Evolutionary conservation across 2,797 vertebrate species (phyloP).

Genomic region (Microhierax caerulescens): DNA sequence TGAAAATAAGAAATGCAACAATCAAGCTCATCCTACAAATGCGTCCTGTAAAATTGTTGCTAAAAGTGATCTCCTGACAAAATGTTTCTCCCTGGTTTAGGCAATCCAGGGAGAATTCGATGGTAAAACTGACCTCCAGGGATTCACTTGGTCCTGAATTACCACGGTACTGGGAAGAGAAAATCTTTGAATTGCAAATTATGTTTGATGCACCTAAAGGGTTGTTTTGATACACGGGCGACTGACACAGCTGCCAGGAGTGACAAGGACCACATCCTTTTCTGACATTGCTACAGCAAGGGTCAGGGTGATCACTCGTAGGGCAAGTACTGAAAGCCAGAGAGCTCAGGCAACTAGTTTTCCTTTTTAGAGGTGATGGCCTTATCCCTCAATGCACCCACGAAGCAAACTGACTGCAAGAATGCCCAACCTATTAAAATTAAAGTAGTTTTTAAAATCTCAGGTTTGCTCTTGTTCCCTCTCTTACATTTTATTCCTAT

Average conservation of each 20-base stretch:
- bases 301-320: background rate
- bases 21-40: background rate
- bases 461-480: rapidly evolving
- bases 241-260: background rate
- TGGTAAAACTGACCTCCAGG: background rate
- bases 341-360: background rate
- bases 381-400: background rate
- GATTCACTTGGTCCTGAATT: background rate
- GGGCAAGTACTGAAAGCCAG: background rate
- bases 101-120: background rate
- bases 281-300: background rate
- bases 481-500: background rate
- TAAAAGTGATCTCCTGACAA: background rate
- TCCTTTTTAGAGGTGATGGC: background rate
- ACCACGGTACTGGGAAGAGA: background rate
- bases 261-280: rapidly evolving
- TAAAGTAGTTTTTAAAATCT: background rate
- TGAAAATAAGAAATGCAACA: background rate
- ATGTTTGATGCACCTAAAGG: background rate
- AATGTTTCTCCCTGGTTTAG: background rate
- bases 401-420: background rate
- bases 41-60: background rate
- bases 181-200: background rate
- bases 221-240: background rate
- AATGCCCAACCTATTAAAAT: background rate